Conservation (phyloP, 1,140 invertebrate species). For the Pentalonia nigronervosa region DNA sequence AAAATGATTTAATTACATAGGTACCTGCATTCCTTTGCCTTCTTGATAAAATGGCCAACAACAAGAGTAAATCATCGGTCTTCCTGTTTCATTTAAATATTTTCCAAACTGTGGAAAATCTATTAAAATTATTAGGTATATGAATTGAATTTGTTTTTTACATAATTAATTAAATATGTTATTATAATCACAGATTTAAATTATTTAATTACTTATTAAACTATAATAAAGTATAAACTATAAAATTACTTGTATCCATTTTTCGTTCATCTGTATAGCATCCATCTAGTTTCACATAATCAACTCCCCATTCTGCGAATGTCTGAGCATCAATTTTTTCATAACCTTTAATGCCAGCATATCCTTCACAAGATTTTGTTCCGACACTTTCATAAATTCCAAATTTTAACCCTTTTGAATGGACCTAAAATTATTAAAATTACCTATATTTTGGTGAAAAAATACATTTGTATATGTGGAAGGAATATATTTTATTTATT, state of each 20-base stretch:
- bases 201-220: neutral
- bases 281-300: slow-evolving; percentile 95
- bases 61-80: slow-evolving; percentile 87
- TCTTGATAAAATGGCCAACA: slow-evolving; percentile 86
- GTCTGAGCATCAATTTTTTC: slow-evolving; percentile 85
- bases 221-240: neutral
- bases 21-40: slow-evolving; percentile 63
- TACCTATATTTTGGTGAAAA: slow-evolving; percentile 65
- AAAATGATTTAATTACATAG: slow-evolving; percentile 54
- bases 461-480: neutral
- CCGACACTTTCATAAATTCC: slow-evolving; percentile 98
- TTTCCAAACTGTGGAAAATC: slow-evolving; percentile 79
- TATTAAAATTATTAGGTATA: slow-evolving; percentile 63
- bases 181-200: too few relatives aligned
- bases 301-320: slow-evolving; percentile 95
- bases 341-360: slow-evolving; percentile 89
- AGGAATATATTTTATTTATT: neutral
- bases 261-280: slow-evolving; percentile 78
- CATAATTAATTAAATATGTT: neutral
- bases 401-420: slow-evolving; percentile 91
- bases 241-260: slow-evolving; percentile 59
- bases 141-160: neutral
- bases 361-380: slow-evolving; percentile 92
- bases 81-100: slow-evolving; percentile 78
- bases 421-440: slow-evolving; percentile 74